These are phyloP conservation scores for Synanthedon myopaeformis DNA, from an alignment of 2,888 invertebrate species.

Conservation along the genomic window DNA sequence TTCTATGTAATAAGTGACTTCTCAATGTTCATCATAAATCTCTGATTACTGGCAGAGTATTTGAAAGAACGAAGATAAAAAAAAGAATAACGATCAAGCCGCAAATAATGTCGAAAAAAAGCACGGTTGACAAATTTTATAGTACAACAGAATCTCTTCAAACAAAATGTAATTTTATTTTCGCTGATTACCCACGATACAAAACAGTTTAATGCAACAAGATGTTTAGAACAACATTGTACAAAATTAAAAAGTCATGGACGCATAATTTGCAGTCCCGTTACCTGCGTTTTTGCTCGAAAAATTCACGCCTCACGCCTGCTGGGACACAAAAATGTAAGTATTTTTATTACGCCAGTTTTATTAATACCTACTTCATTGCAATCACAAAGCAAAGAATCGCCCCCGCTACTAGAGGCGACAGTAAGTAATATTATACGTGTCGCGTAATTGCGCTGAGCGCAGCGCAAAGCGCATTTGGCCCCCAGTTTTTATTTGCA, in stretches of 20 bases:
- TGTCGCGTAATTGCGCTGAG: too few species aligned
- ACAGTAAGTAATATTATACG: too few species aligned
- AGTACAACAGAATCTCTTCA: background rate
- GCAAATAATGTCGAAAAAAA: constrained; percentile 16
- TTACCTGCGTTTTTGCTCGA: background rate
- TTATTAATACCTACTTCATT: too few species aligned
- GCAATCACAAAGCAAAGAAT: too few species aligned
- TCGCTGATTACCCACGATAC: constrained; percentile 27
- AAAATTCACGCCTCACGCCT: background rate
- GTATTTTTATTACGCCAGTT: background rate
- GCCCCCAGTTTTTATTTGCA: too few species aligned
- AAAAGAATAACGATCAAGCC: constrained; percentile 6
- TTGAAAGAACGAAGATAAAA: background rate
- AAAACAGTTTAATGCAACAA: background rate
- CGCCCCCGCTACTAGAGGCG: too few species aligned
- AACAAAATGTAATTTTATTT: constrained; percentile 37
- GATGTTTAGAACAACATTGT: background rate
- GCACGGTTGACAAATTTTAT: constrained; percentile 1
- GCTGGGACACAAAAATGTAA: background rate
- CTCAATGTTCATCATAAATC: too few species aligned
- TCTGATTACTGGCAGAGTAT: background rate
- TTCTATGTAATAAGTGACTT: too few species aligned
- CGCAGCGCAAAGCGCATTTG: too few species aligned
- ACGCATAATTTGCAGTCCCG: background rate
- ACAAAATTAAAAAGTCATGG: background rate